These are phyloP conservation scores for Cricetomys ansorgei DNA, from an alignment of 2,113 vertebrate genomes.

Conservation along the genomic window DNA sequence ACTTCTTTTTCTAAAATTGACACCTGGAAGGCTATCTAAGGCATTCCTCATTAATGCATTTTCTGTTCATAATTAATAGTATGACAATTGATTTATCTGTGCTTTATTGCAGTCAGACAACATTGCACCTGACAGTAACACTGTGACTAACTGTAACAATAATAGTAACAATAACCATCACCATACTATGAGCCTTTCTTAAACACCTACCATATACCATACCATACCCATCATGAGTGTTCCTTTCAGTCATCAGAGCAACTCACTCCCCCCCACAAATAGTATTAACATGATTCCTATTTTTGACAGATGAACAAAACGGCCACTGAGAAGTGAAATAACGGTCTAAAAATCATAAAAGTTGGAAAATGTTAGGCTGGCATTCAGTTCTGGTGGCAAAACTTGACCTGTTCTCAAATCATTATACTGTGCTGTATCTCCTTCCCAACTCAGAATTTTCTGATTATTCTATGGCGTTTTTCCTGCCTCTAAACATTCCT, in stretches of 20 bases:
- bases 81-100: conserved; percentile 20
- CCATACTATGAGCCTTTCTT: neutral
- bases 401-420: neutral
- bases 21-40: neutral
- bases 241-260: conserved; percentile 18
- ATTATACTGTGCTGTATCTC: neutral
- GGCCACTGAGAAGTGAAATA: neutral
- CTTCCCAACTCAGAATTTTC: neutral
- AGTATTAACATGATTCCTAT: neutral
- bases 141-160: neutral
- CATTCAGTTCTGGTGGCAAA: neutral
- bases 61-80: neutral
- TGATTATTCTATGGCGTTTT: conserved; percentile 11
- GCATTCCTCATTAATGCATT: neutral
- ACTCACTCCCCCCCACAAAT: neutral
- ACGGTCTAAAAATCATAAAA: neutral
- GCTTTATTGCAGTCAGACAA: neutral
- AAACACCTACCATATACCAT: neutral
- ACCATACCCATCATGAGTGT: neutral
- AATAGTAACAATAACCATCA: conserved; percentile 1
- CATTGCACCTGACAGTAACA: neutral
- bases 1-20: conserved; percentile 50
- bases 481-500: neutral
- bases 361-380: neutral
- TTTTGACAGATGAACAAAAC: conserved; percentile 37